These are phyloP conservation scores for Leptoclinus maculatus DNA, from an alignment of 2,797 vertebrate species.

Conservation along the genomic window DNA sequence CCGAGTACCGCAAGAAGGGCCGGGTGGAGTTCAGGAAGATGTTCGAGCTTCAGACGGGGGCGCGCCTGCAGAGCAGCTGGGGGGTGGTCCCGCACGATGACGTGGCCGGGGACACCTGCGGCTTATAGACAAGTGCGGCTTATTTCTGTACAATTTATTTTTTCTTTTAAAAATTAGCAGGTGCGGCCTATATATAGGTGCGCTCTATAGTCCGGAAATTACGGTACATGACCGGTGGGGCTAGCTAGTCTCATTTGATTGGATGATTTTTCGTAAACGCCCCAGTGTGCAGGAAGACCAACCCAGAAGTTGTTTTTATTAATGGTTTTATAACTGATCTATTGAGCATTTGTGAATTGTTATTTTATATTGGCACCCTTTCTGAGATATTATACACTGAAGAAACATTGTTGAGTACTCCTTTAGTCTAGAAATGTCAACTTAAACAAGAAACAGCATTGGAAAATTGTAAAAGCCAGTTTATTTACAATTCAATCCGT, in stretches of 20 bases:
- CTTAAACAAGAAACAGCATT: conserved; percentile 2
- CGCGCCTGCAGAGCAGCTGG: too few species aligned
- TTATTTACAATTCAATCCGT: conserved; percentile 56
- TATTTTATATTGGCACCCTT: not conserved
- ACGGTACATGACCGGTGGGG: not conserved
- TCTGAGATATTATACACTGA: not conserved
- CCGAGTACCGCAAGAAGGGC: too few species aligned
- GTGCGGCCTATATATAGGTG: too few species aligned
- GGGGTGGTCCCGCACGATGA: too few species aligned
- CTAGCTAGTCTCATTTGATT: not conserved
- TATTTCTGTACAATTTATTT: too few species aligned
- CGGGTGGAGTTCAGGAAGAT: too few species aligned
- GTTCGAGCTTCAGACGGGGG: too few species aligned
- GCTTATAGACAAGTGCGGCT: too few species aligned
- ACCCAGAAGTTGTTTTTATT: not conserved
- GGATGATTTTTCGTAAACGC: too few species aligned
- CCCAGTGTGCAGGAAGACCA: not conserved
- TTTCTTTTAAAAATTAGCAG: too few species aligned
- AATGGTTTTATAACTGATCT: not conserved
- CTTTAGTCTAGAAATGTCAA: not conserved
- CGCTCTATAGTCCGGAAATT: too few species aligned
- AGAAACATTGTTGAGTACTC: not conserved
- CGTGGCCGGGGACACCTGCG: too few species aligned
- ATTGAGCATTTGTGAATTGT: not conserved
- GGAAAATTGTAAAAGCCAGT: conserved; percentile 25